These are phyloP conservation scores for Drosophila anceps DNA, from an alignment of 2,888 invertebrate species.

Conservation along the genomic window DNA sequence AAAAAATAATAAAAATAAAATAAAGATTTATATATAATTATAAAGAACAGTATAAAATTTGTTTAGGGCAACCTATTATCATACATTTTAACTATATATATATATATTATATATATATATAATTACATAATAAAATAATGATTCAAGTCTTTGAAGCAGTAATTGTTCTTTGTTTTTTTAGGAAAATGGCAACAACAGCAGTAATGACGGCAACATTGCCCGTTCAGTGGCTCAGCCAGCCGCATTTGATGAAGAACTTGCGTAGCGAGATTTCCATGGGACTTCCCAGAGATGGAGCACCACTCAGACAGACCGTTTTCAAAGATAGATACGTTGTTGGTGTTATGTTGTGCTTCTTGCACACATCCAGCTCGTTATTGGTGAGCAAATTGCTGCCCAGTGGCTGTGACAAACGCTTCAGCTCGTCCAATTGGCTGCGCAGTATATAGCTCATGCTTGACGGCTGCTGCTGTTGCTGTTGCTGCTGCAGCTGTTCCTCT, in stretches of 20 bases:
- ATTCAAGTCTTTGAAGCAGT: conserved; percentile 63
- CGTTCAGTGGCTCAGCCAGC: conserved; percentile 84
- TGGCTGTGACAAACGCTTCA: conserved; percentile 81
- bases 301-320: conserved; percentile 92
- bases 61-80: conserved; percentile 44
- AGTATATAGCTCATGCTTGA: conserved; percentile 87
- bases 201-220: neutral
- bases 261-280: conserved; percentile 85
- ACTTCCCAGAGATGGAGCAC: conserved; percentile 79
- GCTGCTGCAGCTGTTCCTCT: conserved; percentile 51
- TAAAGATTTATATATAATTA: conserved; percentile 8
- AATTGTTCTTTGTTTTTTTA: conserved; percentile 22
- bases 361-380: conserved; percentile 90
- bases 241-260: conserved; percentile 85
- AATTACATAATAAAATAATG: conserved; percentile 48
- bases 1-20: conserved; percentile 22
- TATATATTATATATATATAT: conserved; percentile 2
- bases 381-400: conserved; percentile 87
- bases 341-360: conserved; percentile 91
- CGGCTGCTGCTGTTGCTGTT: conserved; percentile 25
- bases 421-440: conserved; percentile 84
- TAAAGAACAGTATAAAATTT: conserved; percentile 29
- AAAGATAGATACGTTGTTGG: conserved; percentile 95
- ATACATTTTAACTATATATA: conserved; percentile 55
- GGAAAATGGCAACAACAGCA: conserved; percentile 17